A percentile compares a stretch with the other conserved stretches of the same genome.
phyloP scores from a whole-genome alignment of 2,113 vertebrate species.

The Electrona antarctica region DNA sequence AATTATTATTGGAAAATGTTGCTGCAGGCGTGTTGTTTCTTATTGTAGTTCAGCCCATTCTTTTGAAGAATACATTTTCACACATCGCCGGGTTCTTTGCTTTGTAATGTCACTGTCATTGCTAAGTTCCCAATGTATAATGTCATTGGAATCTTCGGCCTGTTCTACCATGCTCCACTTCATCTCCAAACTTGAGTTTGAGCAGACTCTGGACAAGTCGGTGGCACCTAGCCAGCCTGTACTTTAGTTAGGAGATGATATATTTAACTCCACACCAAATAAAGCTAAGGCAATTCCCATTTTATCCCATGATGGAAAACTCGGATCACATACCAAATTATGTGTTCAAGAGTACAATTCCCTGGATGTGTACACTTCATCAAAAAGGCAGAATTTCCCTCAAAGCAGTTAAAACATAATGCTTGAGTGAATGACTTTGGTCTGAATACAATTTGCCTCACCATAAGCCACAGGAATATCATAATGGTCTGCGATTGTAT shows the following conservation, averaged over 20 bases:
- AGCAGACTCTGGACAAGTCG: conserved; percentile 57
- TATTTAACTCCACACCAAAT: conserved; percentile 63
- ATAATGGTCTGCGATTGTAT: conserved; percentile 52
- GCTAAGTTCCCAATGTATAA: conserved; percentile 7
- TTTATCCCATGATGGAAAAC: conserved; percentile 75
- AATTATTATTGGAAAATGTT: conserved; percentile 21
- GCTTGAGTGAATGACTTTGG: conserved; percentile 43
- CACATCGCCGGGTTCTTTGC: conserved; percentile 33
- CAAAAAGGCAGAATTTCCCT: conserved; percentile 52
- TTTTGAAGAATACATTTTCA: conserved; percentile 46
- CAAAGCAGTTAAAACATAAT: conserved; percentile 52
- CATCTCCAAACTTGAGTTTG: conserved; percentile 57
- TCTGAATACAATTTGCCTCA: conserved; percentile 45
- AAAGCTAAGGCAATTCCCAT: conserved; percentile 57
- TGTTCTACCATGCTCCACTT: conserved; percentile 46
- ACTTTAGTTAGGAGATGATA: conserved; percentile 62
- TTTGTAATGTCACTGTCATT: conserved; percentile 35
- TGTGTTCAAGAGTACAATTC: conserved; percentile 54
- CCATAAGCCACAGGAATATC: conserved; percentile 48
- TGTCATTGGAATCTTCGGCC: conserved; percentile 46
- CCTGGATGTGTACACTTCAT: conserved; percentile 57
- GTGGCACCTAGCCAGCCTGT: conserved; percentile 61
- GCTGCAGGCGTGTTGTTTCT: conserved; percentile 11
- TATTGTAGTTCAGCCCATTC: conserved; percentile 29
- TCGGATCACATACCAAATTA: conserved; percentile 61